Conservation (phyloP, 2,888 invertebrate species). For the Tillus elongatus region DNA sequence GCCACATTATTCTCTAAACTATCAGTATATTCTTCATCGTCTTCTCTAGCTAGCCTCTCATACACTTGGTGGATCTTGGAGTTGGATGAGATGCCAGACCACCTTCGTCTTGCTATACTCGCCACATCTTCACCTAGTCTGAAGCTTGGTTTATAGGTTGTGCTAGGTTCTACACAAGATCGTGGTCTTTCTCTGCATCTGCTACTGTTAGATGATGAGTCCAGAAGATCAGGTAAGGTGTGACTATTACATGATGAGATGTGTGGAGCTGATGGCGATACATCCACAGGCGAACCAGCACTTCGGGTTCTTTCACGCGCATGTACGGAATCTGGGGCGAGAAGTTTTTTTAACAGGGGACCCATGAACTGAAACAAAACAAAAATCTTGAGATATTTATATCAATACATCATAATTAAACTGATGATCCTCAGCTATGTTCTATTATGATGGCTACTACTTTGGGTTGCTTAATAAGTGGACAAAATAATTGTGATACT, state of each 20-base stretch:
- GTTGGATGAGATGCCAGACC: slow-evolving; percentile 63
- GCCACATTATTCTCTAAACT: slow-evolving; percentile 57
- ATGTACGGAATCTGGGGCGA: not conserved
- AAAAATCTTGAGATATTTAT: too few relatives aligned
- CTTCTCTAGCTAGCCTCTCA: slow-evolving; percentile 56
- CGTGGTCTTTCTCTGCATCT: slow-evolving; percentile 50
- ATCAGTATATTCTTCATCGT: slow-evolving; percentile 65
- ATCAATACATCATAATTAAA: too few relatives aligned
- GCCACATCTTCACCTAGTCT: slow-evolving; percentile 41
- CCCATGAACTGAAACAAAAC: slow-evolving; percentile 2
- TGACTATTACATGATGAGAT: not conserved
- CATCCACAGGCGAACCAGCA: too few relatives aligned
- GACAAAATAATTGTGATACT: too few relatives aligned
- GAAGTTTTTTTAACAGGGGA: not conserved
- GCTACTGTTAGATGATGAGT: slow-evolving; percentile 8
- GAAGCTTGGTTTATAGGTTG: slow-evolving; percentile 31
- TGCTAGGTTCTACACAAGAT: slow-evolving; percentile 56
- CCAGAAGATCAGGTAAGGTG: slow-evolving; percentile 1
- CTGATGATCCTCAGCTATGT: too few relatives aligned
- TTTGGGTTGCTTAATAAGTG: too few relatives aligned
- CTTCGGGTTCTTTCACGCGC: not conserved
- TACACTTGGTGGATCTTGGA: slow-evolving; percentile 65
- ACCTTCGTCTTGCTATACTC: slow-evolving; percentile 51
- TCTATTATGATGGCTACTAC: too few relatives aligned
- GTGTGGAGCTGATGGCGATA: not conserved